These are phyloP conservation scores for Smittia aterrima DNA, from an alignment of 2,888 invertebrate genomes.

Conservation along the genomic window DNA sequence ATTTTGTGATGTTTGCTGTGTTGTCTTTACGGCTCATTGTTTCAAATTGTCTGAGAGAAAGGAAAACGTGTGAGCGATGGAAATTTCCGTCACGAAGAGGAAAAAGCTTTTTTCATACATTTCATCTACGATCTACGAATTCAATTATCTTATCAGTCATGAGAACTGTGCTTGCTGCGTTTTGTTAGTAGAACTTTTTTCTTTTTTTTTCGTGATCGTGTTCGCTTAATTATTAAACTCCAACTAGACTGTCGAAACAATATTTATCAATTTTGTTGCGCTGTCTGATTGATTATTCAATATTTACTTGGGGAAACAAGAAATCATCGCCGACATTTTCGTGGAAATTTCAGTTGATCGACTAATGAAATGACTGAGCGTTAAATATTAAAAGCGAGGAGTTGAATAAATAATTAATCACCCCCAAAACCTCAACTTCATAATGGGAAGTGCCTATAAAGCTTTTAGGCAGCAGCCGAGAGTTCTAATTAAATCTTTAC, in stretches of 20 bases:
- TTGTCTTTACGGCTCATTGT: background rate
- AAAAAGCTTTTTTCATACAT: background rate
- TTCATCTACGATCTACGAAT: background rate
- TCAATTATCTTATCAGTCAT: background rate
- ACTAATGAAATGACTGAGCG: background rate
- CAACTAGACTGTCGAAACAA: too few species aligned
- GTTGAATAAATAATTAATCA: background rate
- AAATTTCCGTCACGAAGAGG: background rate
- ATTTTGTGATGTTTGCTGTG: background rate
- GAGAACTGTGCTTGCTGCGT: background rate
- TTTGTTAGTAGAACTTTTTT: background rate
- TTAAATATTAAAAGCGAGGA: background rate
- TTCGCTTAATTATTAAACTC: background rate
- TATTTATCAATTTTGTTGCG: background rate
- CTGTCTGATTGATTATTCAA: background rate
- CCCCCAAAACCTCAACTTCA: background rate
- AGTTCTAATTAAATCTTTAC: too few species aligned
- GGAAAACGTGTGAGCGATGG: background rate
- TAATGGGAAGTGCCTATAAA: background rate
- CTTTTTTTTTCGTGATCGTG: background rate
- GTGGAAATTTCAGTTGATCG: background rate
- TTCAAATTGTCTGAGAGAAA: background rate
- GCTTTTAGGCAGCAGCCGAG: background rate
- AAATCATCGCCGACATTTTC: constrained; percentile 5
- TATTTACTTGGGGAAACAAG: background rate